Evolutionary conservation across 2,888 invertebrate genomes (phyloP), one percentile per base, ranked within the genome.

Genomic region (Erebia ligea): DNA sequence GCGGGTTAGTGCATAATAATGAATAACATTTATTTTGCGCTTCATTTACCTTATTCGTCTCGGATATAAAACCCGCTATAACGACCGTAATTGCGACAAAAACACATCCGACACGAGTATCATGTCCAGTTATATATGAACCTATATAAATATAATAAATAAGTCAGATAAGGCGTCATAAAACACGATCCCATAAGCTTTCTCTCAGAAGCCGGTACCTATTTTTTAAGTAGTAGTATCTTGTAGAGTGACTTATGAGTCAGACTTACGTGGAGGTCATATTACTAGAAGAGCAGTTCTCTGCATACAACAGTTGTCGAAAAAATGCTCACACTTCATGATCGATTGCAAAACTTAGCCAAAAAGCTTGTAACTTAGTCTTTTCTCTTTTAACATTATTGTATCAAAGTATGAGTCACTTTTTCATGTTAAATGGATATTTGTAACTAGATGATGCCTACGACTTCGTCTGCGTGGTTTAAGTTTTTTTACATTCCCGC

Each of bases 121-220:
- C 19, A 54, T 54, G 1, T 17, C 8, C 54, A 19, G 10, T 54
- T 54, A 54, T 10, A 42, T 5, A 17, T n/a, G 17, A 0, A 62
- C 21, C 21, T 48, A 19, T 48, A 48, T 48, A 48, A 62, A 19
- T 48, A 48, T 48, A 48, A 48, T 54, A 64, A 54, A 64, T 52
- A n/a, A 19, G 10, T 52, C 21, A 52, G 6, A 15, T 54, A 58
- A 66, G 42, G 54, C 42, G n/a, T 63, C 48, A 63, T 57, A 57
- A 63, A 61, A 58, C 17, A 64, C 50, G 65, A 48, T 63, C 52
- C 52, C 58, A 67, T 62, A 45, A 67, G 71, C 71, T 71, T 71
- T 71, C 71, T 58, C 68, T 58, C 50, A 45, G 42, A 34, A 58
- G 52, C 52, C 58, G n/a, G 17, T 17, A 52, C 52, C 15, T 13